Base-by-base conservation (phyloP, 2,797 vertebrate species). In the Parauchenoglanis ngamensis region DNA sequence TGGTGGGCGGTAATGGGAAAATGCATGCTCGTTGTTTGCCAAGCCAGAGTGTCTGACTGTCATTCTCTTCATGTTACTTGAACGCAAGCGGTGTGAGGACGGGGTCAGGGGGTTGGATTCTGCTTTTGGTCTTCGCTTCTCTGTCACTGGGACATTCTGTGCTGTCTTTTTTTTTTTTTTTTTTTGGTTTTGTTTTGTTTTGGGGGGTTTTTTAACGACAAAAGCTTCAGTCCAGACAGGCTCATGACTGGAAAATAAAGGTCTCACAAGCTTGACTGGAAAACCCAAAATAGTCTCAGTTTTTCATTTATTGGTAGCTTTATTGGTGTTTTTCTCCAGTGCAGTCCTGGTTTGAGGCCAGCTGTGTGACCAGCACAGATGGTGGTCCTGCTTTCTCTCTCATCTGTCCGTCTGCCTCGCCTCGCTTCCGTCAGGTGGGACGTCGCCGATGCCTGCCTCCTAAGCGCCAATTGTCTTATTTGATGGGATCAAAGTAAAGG, bases 1-100 rank as follows among this genome's bases (percentile, higher is more conserved):
- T 89, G 92, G 92, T 88, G 91, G 91, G 89, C 85, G 92, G 92
- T 95, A 95, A 95, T 95, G 94, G 94, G 95, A 95, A 94, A 94
- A 94, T 94, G 93, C 91, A 91, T 90, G 92, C 92, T 92, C 89
- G 94, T 93, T 94, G 94, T 95, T 95, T 95, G 93, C 93, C 90
- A 90, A 93, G 93, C 90, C 90, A 82, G 91, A 90, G 92, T 91
- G 90, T 92, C 92, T 94, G 94, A 92, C 92, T 88, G 93, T 52
- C 81, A 54, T 70, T 72, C 91, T 91, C 92, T 92, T 91, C 90
- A 89, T 93, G 93, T 95, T 95, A 93, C 94, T 95, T 93, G 93
- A 94, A 94, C 93, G 92, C 92, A 94, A 95, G 94, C 93, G 91
- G 90, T 89, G 72, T 70, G 93, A 94, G 94, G 91, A 94, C 92